Evolutionary conservation across 2,888 invertebrate genomes (phyloP), one percentile per base, ranked within the genome.

Genomic region (Drepanosiphum platanoidis): DNA sequence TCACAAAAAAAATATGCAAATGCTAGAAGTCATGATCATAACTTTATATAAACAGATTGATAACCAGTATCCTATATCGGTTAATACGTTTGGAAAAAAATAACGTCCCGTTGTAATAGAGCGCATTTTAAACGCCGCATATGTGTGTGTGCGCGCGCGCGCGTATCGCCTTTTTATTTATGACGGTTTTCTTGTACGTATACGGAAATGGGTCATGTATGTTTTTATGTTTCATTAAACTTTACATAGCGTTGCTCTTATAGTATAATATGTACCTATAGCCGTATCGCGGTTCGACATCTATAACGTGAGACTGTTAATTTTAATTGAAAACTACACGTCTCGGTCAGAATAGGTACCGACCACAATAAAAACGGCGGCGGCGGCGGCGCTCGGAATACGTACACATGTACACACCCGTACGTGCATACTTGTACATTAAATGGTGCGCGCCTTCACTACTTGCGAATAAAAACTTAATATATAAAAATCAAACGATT

Each of bases 321-420:
- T 61, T 61, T 61, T 64, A 64, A 64, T 64, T 64, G 64, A 64
- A 64, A 64, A 64, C 64, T 27, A 61, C 27, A n/a, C 61, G 27
- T 61, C 7, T 18, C 46, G 13, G 18, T 46, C n/a, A n/a, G n/a
- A n/a, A n/a, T n/a, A n/a, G n/a, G n/a, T n/a, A n/a, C n/a, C n/a
- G n/a, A n/a, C n/a, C n/a, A n/a, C n/a, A n/a, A n/a, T n/a, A n/a
- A n/a, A n/a, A n/a, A n/a, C 46, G 46, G 46, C 46, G 8, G 46
- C 46, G 46, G 42, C 11, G 11, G 5, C 42, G 42, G 42, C 42
- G n/a, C n/a, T n/a, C n/a, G n/a, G n/a, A n/a, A n/a, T n/a, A n/a
- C 13, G 11, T 11, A 15, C 46, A 18, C 46, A 18, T 15, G 13
- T 9, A 9, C 9, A 3, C 42, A 42, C 42, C 1, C 42, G 15